A percentile compares a stretch with the other conserved stretches of the same genome.
Conservation (phyloP, 2,113 vertebrate species). For the Cairina moschata region DNA sequence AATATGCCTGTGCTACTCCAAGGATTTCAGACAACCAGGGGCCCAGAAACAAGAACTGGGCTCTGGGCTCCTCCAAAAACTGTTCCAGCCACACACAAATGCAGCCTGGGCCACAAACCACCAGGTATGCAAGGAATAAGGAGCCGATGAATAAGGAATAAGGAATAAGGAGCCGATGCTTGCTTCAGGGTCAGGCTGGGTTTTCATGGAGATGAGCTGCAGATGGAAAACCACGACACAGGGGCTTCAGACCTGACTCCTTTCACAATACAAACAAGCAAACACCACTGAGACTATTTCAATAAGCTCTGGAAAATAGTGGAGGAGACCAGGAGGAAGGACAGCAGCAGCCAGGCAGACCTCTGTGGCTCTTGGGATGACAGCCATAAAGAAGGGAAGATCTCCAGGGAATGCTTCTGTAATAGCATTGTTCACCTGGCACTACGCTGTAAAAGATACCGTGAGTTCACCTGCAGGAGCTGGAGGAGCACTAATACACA, state of each 20-base stretch:
- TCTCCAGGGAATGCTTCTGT: rapidly evolving
- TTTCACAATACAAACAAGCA: not conserved
- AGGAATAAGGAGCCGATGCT: not conserved
- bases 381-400: not conserved
- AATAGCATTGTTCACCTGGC: not conserved
- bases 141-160: not conserved
- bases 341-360: no score
- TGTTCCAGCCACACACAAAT: not conserved
- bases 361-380: no score
- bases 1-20: not conserved
- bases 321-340: rapidly evolving
- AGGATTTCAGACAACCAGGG: not conserved
- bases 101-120: not conserved
- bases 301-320: not conserved
- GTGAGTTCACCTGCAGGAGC: not conserved
- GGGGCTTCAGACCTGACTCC: not conserved
- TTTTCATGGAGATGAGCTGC: not conserved
- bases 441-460: rapidly evolving
- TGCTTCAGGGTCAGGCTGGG: not conserved
- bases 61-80: not conserved
- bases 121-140: not conserved
- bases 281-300: rapidly evolving
- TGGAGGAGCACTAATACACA: not conserved
- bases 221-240: not conserved
- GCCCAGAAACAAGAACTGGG: not conserved